Evolutionary conservation across 2,113 vertebrate species (phyloP).

Genomic region (Pterocles gutturalis): DNA sequence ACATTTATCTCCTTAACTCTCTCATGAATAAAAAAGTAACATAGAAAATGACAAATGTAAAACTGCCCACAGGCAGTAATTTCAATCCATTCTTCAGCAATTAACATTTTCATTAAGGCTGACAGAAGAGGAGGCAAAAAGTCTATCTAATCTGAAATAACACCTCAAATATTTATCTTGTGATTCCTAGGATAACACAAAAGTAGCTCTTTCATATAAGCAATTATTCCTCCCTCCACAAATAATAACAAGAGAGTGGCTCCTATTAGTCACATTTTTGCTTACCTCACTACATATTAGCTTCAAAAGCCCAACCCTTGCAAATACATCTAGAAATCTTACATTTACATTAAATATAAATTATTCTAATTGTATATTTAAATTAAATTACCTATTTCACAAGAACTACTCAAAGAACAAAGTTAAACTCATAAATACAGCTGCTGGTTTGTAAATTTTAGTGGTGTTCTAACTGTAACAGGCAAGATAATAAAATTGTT

Average conservation of each 20-base stretch:
- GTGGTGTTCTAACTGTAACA: neutral
- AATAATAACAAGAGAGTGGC: neutral
- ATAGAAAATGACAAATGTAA: constrained; percentile 5
- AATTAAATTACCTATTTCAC: neutral
- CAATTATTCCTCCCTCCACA: neutral
- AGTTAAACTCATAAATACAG: neutral
- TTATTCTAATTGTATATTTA: neutral
- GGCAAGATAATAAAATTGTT: neutral
- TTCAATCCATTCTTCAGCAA: constrained; percentile 49
- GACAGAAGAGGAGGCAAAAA: neutral
- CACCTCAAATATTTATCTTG: neutral
- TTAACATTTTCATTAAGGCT: constrained; percentile 44
- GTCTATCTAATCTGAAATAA: neutral
- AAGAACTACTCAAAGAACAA: neutral
- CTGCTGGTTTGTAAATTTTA: neutral
- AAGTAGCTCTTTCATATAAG: neutral
- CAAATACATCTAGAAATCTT: neutral
- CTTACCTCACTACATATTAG: neutral
- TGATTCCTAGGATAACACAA: neutral
- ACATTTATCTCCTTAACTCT: neutral
- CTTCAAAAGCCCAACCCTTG: neutral
- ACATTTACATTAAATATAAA: neutral
- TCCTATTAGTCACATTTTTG: neutral
- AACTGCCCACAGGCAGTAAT: neutral
- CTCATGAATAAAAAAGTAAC: neutral